Evolutionary conservation across 1,140 invertebrate genomes (phyloP).

Genomic region (Chironomus tepperi): DNA sequence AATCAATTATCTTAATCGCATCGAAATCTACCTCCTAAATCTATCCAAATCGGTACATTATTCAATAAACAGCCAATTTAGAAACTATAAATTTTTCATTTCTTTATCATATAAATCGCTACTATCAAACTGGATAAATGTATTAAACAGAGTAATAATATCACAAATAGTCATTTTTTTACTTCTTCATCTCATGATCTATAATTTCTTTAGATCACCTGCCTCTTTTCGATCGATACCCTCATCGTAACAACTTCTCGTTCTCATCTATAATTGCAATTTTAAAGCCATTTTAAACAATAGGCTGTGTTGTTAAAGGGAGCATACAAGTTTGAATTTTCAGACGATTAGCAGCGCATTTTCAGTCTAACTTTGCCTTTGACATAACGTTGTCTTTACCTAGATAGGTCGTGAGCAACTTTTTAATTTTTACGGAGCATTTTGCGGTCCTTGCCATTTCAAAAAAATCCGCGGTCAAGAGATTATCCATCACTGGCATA

Average conservation of each 20-base stretch:
- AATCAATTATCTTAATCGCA: too few species aligned
- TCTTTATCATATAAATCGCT: background rate
- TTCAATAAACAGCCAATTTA: background rate
- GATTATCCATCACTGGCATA: too few species aligned
- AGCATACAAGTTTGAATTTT: too few species aligned
- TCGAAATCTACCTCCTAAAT: too few species aligned
- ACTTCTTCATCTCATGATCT: background rate
- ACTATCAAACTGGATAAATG: background rate
- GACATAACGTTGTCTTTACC: too few species aligned
- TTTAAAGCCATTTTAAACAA: background rate
- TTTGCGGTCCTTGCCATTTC: too few species aligned
- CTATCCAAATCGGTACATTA: background rate
- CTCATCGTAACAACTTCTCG: background rate
- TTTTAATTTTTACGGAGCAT: too few species aligned
- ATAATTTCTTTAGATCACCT: background rate
- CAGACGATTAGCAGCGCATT: too few species aligned
- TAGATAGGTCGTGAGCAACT: too few species aligned
- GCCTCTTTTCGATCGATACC: background rate
- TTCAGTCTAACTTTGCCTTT: too few species aligned
- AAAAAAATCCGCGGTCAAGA: too few species aligned
- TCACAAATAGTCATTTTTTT: background rate
- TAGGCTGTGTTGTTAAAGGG: too few species aligned
- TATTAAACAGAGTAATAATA: background rate
- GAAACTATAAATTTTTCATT: background rate
- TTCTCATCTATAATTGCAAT: conserved; percentile 8